phyloP scores from a whole-genome alignment of 1,140 invertebrate genomes.

The Drosophila auraria region DNA sequence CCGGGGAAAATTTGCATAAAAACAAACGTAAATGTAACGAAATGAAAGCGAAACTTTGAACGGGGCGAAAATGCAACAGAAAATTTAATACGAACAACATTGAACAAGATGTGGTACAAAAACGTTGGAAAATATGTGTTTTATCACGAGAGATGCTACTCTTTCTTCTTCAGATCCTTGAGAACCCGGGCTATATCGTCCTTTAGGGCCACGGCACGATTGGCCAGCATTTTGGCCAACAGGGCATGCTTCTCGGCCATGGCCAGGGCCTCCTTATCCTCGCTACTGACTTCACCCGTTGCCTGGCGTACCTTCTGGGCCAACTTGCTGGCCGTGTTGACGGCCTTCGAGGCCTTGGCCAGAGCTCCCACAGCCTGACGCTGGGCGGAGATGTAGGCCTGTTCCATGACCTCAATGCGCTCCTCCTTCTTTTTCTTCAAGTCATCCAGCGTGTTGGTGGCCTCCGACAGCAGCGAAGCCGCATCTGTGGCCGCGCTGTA shows the following conservation, averaged over 20 bases:
- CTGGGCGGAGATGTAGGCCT: slow-evolving; percentile 37
- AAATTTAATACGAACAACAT: slow-evolving; percentile 67
- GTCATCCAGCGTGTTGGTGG: slow-evolving; percentile 26
- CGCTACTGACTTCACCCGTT: neutral
- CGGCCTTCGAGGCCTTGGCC: slow-evolving; percentile 49
- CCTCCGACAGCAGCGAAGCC: slow-evolving; percentile 36
- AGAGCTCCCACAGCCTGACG: slow-evolving; percentile 41
- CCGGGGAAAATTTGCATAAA: slow-evolving; percentile 38
- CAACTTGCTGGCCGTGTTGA: slow-evolving; percentile 44
- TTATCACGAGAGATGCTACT: neutral
- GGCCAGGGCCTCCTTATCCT: slow-evolving; percentile 15
- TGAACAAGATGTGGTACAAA: slow-evolving; percentile 28
- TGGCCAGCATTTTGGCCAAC: slow-evolving; percentile 55
- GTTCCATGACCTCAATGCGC: slow-evolving; percentile 11
- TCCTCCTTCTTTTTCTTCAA: slow-evolving; percentile 3
- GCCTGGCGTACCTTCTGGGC: slow-evolving; percentile 10
- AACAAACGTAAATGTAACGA: slow-evolving; percentile 31
- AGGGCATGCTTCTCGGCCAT: slow-evolving; percentile 60
- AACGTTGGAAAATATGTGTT: slow-evolving; percentile 8
- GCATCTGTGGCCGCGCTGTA: slow-evolving; percentile 42
- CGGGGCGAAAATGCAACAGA: slow-evolving; percentile 38
- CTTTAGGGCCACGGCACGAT: slow-evolving; percentile 51
- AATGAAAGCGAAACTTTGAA: slow-evolving; percentile 30
- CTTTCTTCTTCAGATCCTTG: slow-evolving; percentile 29
- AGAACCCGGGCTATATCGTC: slow-evolving; percentile 53